phyloP scores from a whole-genome alignment of 1,140 invertebrate genomes.

The Drosophila kurseongensis region DNA sequence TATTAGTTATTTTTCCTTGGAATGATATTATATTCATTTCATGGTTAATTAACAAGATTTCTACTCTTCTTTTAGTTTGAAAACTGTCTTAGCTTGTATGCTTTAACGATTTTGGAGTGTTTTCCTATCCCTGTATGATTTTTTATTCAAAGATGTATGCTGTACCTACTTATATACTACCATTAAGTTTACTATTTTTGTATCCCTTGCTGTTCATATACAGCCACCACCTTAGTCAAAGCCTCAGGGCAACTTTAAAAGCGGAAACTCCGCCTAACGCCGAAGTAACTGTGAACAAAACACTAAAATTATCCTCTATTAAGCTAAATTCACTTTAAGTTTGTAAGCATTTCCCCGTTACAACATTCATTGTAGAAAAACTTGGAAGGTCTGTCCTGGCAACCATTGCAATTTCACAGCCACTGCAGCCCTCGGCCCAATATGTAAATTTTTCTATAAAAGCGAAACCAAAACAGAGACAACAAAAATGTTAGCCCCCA shows the following conservation, averaged over 20 bases:
- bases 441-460: slow-evolving; percentile 64
- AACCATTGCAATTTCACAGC: slow-evolving; percentile 26
- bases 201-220: not conserved
- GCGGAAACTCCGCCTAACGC: slow-evolving; percentile 21
- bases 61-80: too few relatives aligned
- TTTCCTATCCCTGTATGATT: too few relatives aligned
- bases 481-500: slow-evolving; percentile 48
- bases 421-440: slow-evolving; percentile 35
- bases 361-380: slow-evolving; percentile 34
- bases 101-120: too few relatives aligned
- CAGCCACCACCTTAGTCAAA: not conserved
- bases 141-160: too few relatives aligned
- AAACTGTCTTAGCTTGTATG: too few relatives aligned
- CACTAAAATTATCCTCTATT: slow-evolving; percentile 33
- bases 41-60: too few relatives aligned
- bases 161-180: not conserved
- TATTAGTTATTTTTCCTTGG: too few relatives aligned
- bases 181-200: not conserved
- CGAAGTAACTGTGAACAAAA: slow-evolving; percentile 32
- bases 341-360: slow-evolving; percentile 24
- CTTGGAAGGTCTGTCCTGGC: slow-evolving; percentile 4
- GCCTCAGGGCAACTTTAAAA: slow-evolving; percentile 15
- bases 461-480: slow-evolving; percentile 36
- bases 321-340: slow-evolving; percentile 29
- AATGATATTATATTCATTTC: too few relatives aligned